Evolutionary conservation across 2,888 invertebrate species (phyloP), one percentile per base, ranked within the genome.

Genomic region (Norana najaformis): DNA sequence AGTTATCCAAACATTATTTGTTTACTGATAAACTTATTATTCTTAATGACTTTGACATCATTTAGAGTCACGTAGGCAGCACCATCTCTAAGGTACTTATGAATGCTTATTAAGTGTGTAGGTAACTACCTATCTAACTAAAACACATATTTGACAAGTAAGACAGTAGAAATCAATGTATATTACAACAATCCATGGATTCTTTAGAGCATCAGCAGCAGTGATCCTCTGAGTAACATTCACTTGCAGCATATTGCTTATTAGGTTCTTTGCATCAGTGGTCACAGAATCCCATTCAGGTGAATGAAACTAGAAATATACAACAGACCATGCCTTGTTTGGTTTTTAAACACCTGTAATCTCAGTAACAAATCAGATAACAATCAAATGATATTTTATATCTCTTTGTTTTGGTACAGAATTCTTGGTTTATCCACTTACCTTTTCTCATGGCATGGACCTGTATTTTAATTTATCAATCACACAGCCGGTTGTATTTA

Each of bases 261-360:
- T 23, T 23, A 85, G 16, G 35, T 35, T 36, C 85, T 85, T 35
- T 85, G 85, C 85, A 20, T 85, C 36, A 35, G 16, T 85, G 36
- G 85, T 23, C 37, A 85, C 85, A 13, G 36, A 85, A 23, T 85
- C 85, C 85, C 85, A 85, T 0, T 85, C 36, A 35, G 36, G 36
- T 36, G 85, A 85, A 35, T 35, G 85, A 85, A 85, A 85, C 85
- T 85, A 35, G 5, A 85, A 85, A n/a, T 37, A 85, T 5, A 85
- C 36, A 35, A 85, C 34, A 36, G 36, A 23, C 35, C 14, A 85
- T 11, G 16, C 14, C 5, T 30, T n/a, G 69, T 23, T 47, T n/a
- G n/a, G 69, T n/a, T n/a, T 69, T n/a, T 69, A 69, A n/a, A 69
- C 69, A 69, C 11, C n/a, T n/a, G 11, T n/a, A 69, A 69, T 69